Conservation (phyloP, 92 coral and sea anemone genomes). For the Porites lobata region DNA sequence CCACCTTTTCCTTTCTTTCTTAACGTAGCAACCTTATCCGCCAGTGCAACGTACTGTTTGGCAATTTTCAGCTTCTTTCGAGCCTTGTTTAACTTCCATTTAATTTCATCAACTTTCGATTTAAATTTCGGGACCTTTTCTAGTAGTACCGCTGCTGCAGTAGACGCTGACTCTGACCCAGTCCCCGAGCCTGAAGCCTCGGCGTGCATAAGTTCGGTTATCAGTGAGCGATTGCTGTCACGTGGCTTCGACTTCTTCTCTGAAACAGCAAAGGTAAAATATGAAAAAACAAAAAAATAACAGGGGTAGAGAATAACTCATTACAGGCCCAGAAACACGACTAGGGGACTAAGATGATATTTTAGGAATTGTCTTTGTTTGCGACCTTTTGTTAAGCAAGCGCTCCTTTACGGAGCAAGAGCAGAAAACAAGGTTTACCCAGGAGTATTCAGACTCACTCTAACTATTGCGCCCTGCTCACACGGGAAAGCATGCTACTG, state of each 20-base stretch:
- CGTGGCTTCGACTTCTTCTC: constrained; percentile 48
- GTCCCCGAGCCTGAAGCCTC: constrained; percentile 58
- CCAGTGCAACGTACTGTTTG: constrained; percentile 84
- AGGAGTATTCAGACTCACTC: no score
- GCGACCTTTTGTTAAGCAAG: no score
- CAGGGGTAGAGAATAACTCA: no score
- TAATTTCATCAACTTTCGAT: constrained; percentile 74
- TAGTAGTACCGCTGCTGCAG: constrained; percentile 24
- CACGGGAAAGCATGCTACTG: no score
- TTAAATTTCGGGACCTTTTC: constrained; percentile 72
- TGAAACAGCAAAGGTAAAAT: not conserved
- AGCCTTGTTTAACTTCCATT: constrained; percentile 93
- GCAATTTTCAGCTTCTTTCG: constrained; percentile 86
- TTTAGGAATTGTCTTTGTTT: no score
- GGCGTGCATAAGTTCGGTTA: constrained; percentile 61
- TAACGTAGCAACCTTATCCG: constrained; percentile 68
- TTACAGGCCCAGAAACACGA: no score
- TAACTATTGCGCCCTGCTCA: no score
- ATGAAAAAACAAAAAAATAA: no score
- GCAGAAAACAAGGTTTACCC: no score
- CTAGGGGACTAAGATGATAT: no score
- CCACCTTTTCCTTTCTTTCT: constrained; percentile 54
- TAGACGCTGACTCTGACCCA: constrained; percentile 20
- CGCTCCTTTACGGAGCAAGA: no score
- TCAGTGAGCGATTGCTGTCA: constrained; percentile 57